Conservation (phyloP, 2,113 vertebrate species). For the Enhydra lutris region DNA sequence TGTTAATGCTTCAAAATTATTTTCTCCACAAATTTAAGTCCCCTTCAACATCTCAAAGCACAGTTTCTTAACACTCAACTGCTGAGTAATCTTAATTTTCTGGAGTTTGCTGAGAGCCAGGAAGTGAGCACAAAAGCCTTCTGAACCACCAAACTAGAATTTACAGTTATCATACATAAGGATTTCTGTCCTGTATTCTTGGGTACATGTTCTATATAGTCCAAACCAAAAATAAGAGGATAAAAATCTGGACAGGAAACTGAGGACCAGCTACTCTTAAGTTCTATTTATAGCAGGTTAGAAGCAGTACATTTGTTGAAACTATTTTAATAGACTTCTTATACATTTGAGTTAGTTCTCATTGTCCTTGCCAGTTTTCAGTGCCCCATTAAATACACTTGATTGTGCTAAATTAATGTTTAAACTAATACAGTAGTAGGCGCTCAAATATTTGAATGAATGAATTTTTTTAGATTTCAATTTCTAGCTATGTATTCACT, state of each 20-base stretch:
- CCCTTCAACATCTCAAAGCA: background rate
- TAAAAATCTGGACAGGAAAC: background rate
- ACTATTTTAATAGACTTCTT: background rate
- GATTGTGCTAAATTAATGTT: background rate
- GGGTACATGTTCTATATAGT: background rate
- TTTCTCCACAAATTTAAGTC: background rate
- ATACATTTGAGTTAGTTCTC: background rate
- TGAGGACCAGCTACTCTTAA: background rate
- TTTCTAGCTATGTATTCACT: background rate
- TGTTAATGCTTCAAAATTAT: background rate
- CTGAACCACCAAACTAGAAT: background rate
- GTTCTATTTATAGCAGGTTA: slow-evolving; percentile 21
- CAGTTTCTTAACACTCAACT: background rate
- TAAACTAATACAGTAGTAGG: background rate
- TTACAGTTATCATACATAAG: background rate
- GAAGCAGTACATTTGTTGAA: background rate
- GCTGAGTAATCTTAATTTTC: background rate
- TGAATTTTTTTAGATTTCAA: background rate
- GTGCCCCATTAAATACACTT: background rate
- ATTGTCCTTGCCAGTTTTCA: background rate
- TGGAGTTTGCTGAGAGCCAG: background rate
- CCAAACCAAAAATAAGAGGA: background rate
- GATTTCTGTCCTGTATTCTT: background rate
- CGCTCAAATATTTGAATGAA: background rate
- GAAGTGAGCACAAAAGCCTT: background rate